Evolutionary conservation across 2,797 vertebrate species (phyloP).

Genomic region (Tympanoctomys barrerae): DNA sequence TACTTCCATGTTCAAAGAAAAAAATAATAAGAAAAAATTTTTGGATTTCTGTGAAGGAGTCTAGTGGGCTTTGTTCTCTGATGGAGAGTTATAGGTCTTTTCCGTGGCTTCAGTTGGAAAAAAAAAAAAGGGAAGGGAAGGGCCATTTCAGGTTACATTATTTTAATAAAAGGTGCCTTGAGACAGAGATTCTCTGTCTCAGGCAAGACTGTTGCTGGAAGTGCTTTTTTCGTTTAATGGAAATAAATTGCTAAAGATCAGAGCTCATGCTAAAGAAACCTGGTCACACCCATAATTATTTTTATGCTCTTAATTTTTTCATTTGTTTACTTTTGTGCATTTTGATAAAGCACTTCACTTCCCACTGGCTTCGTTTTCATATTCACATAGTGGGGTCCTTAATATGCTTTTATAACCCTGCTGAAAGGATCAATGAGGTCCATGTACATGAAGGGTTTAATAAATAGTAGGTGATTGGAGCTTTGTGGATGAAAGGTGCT

Average conservation of each 20-base stretch:
- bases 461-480: conserved; percentile 81
- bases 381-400: conserved; percentile 71
- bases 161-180: conserved; percentile 57
- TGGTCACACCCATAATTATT: conserved; percentile 65
- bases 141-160: conserved; percentile 28
- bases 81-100: background rate
- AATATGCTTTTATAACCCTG: conserved; percentile 76
- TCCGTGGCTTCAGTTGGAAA: background rate
- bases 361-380: conserved; percentile 68
- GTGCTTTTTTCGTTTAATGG: conserved; percentile 49
- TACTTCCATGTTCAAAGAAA: background rate
- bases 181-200: conserved; percentile 18
- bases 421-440: conserved; percentile 79
- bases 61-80: background rate
- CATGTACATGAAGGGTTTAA: conserved; percentile 81
- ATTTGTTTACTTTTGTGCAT: conserved; percentile 71
- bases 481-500: conserved; percentile 81
- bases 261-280: conserved; percentile 32
- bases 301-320: conserved; percentile 68
- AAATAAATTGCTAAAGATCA: conserved; percentile 67
- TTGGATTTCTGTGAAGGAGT: conserved; percentile 31
- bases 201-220: conserved; percentile 7
- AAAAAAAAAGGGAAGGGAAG: background rate
- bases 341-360: conserved; percentile 75
- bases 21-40: background rate